Percentiles rank a stretch among this genome's conserved stretches.
phyloP scores from a whole-genome alignment of 2,888 invertebrate species.

The Aelia acuminata region DNA sequence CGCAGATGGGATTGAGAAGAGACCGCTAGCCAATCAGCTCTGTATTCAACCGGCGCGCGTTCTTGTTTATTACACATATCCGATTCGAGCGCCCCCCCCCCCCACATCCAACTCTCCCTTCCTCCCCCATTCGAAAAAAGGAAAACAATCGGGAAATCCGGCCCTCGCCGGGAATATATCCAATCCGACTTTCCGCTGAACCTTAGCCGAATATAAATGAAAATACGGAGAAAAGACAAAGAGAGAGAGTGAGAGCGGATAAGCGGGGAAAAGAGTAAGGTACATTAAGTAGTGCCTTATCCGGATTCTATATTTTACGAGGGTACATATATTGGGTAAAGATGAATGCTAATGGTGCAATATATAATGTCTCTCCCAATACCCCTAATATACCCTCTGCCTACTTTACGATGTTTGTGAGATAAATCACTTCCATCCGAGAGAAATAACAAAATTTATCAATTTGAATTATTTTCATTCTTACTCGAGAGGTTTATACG shows the following conservation, averaged over 20 bases:
- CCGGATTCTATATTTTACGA: background rate
- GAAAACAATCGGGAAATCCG: slow-evolving; percentile 39
- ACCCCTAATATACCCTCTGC: background rate
- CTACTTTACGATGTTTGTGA: background rate
- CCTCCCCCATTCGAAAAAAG: background rate
- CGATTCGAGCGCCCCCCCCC: too few species aligned
- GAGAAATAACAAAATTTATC: background rate
- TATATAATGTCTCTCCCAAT: background rate
- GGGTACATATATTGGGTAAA: background rate
- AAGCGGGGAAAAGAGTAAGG: background rate
- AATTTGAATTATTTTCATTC: background rate
- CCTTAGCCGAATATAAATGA: slow-evolving; percentile 42
- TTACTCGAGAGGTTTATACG: too few species aligned
- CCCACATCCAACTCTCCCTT: too few species aligned
- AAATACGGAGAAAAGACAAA: background rate
- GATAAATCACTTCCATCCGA: background rate
- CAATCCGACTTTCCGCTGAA: slow-evolving; percentile 32
- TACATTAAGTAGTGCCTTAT: background rate
- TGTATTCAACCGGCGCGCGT: slow-evolving; percentile 5
- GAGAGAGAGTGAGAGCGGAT: background rate
- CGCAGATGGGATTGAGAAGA: background rate
- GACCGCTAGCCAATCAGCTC: slow-evolving; percentile 21
- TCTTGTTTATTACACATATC: slow-evolving; percentile 49
- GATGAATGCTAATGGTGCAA: background rate
- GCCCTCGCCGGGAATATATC: slow-evolving; percentile 6